phyloP scores from a whole-genome alignment of 2,113 vertebrate genomes.

The Neodontobutis hainanensis region DNA sequence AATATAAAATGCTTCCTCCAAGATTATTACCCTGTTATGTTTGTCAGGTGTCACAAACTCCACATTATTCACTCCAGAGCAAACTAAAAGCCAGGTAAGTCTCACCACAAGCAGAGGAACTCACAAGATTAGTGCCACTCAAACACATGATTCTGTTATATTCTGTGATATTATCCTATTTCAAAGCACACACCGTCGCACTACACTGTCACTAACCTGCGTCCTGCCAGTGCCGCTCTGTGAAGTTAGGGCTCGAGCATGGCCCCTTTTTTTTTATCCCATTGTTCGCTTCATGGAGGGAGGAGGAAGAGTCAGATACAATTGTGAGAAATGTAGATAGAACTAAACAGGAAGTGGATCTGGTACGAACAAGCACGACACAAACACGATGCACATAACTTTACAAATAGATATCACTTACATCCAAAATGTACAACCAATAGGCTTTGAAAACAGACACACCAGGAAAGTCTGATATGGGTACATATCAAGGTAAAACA shows the following conservation, averaged over 20 bases:
- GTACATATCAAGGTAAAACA: not conserved
- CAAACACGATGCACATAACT: constrained; percentile 1
- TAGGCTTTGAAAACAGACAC: no score
- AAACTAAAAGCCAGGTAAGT: not conserved
- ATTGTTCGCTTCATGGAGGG: constrained; percentile 60
- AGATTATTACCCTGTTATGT: no score
- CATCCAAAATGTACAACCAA: not conserved
- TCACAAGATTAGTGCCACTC: constrained; percentile 26
- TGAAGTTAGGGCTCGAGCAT: constrained; percentile 53
- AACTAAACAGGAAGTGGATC: constrained; percentile 40
- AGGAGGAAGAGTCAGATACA: constrained; percentile 59
- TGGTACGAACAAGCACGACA: constrained; percentile 27
- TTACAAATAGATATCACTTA: not conserved
- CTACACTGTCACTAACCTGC: constrained; percentile 69
- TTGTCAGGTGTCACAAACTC: not conserved
- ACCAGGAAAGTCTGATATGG: no score
- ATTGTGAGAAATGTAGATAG: constrained; percentile 47
- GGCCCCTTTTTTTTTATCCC: constrained; percentile 45
- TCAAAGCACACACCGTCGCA: constrained; percentile 48
- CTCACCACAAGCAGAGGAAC: constrained; percentile 29
- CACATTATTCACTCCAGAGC: constrained; percentile 10
- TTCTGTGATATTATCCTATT: constrained; percentile 6
- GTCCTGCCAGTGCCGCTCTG: constrained; percentile 53
- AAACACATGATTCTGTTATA: not conserved
- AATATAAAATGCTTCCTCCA: no score